Conservation (phyloP, 2,113 vertebrate species). For the Stomatorhinus ivindoensis region DNA sequence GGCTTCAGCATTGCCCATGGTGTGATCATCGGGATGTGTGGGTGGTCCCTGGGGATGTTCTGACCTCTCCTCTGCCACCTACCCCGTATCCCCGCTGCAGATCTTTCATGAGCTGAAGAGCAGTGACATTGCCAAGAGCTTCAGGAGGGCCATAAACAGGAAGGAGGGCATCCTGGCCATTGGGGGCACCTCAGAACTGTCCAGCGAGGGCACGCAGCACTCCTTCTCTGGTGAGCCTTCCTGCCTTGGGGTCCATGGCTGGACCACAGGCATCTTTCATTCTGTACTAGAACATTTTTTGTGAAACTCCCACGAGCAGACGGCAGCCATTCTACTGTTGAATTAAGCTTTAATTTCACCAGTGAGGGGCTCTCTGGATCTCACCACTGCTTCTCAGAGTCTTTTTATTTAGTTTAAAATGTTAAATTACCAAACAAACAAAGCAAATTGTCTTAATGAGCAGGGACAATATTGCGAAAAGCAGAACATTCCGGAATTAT, state of each 20-base stretch:
- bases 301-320: too few species aligned
- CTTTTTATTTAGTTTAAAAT: background rate
- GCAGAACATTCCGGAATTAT: background rate
- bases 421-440: background rate
- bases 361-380: background rate
- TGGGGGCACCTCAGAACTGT: conserved; percentile 79
- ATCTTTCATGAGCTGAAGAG: conserved; percentile 79
- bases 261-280: background rate
- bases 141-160: conserved; percentile 80
- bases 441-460: background rate
- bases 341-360: background rate
- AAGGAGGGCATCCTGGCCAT: conserved; percentile 87
- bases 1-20: background rate
- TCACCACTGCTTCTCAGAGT: background rate
- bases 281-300: background rate
- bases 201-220: conserved; percentile 84
- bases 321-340: background rate
- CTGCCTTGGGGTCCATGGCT: background rate
- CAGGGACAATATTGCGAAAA: background rate
- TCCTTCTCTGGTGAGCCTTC: conserved; percentile 63
- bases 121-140: conserved; percentile 68
- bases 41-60: background rate
- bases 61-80: conserved; percentile 46
- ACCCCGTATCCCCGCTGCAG: conserved; percentile 66
- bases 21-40: background rate